phyloP scores from a whole-genome alignment of 2,888 invertebrate species.

The Pseudococcus longispinus region DNA sequence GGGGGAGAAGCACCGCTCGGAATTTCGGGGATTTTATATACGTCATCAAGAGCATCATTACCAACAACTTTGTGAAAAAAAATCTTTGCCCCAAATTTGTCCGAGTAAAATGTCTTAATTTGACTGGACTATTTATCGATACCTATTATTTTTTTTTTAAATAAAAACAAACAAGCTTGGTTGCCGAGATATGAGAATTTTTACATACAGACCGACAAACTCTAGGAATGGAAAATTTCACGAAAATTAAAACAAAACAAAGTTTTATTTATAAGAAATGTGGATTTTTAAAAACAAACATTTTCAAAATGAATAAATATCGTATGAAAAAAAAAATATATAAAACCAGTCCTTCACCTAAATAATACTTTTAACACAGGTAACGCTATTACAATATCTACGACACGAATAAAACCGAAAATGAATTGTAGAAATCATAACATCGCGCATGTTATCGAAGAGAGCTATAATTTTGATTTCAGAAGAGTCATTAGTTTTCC shows the following conservation, averaged over 20 bases:
- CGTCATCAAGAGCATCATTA: no score
- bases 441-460: not conserved
- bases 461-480: constrained; percentile 70
- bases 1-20: no score
- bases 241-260: not conserved
- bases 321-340: not conserved
- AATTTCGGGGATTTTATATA: no score
- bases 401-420: not conserved
- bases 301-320: not conserved
- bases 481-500: constrained; percentile 86
- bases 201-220: no score
- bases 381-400: not conserved
- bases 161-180: no score
- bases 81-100: no score
- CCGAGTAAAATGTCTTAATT: no score
- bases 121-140: no score
- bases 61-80: no score
- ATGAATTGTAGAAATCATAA: not conserved
- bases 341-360: constrained; percentile 9
- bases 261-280: not conserved
- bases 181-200: no score
- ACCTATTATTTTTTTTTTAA: no score
- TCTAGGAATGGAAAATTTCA: no score
- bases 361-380: not conserved
- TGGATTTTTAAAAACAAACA: not conserved